These are phyloP conservation scores for Oriolus oriolus DNA, from an alignment of 2,113 vertebrate genomes.

Conservation along the genomic window DNA sequence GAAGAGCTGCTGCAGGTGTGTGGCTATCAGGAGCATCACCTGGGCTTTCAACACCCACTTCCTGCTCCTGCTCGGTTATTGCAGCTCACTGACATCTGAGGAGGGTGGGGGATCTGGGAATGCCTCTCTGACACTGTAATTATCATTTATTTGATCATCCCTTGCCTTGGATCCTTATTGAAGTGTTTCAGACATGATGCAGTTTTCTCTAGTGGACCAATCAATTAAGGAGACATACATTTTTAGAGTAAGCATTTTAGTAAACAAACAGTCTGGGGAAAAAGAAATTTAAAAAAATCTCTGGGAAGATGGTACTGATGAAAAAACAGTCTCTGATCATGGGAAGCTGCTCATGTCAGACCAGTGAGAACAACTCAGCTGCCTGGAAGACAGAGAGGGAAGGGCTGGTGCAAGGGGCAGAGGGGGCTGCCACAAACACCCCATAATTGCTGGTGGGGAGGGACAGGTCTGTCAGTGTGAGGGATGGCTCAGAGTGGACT, in stretches of 20 bases:
- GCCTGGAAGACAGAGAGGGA: neutral
- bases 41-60: neutral
- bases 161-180: neutral
- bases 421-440: neutral
- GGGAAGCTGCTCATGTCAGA: neutral
- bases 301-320: neutral
- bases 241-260: neutral
- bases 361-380: neutral
- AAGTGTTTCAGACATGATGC: neutral
- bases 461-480: neutral
- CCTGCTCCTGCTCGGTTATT: neutral
- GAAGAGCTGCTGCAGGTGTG: neutral
- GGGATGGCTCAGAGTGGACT: neutral
- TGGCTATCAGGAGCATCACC: neutral
- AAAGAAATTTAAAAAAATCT: neutral
- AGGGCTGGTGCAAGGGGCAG: neutral
- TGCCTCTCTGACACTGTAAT: neutral
- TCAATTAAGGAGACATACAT: neutral
- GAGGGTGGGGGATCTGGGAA: neutral
- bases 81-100: neutral
- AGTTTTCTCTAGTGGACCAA: conserved; percentile 26
- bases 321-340: neutral
- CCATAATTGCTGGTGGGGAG: neutral
- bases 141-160: neutral
- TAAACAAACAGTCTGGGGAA: neutral